These are phyloP conservation scores for Ochotona curzoniae DNA, from an alignment of 2,113 vertebrate species.

Conservation along the genomic window DNA sequence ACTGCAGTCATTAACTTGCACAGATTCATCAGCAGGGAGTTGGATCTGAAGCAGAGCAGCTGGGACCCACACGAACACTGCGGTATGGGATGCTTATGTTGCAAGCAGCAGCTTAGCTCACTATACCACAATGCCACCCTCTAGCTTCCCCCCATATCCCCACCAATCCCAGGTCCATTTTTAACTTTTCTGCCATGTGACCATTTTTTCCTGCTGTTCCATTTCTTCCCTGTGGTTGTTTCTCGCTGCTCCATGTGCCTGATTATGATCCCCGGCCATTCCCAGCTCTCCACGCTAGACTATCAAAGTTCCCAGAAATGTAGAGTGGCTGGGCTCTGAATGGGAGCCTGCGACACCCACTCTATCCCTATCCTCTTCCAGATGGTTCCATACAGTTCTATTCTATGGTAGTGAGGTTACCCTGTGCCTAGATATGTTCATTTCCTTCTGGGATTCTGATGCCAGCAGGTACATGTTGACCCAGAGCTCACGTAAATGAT, in stretches of 20 bases:
- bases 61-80: too few species aligned
- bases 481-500: neutral
- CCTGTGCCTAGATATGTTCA: accelerated
- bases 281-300: neutral
- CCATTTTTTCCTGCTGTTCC: neutral
- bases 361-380: accelerated
- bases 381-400: neutral
- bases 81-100: too few species aligned
- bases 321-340: neutral
- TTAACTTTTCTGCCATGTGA: neutral
- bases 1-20: too few species aligned
- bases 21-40: too few species aligned
- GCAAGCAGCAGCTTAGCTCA: too few species aligned
- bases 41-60: too few species aligned
- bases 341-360: accelerated
- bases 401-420: accelerated
- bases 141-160: too few species aligned
- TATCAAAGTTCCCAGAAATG: neutral
- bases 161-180: too few species aligned
- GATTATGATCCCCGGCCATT: neutral
- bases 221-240: neutral
- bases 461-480: neutral
- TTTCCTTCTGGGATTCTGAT: neutral
- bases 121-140: too few species aligned
- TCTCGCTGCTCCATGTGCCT: neutral